Evolutionary conservation across 92 coral and sea anemone species (phyloP).

Genomic region (Porites cylindrica): DNA sequence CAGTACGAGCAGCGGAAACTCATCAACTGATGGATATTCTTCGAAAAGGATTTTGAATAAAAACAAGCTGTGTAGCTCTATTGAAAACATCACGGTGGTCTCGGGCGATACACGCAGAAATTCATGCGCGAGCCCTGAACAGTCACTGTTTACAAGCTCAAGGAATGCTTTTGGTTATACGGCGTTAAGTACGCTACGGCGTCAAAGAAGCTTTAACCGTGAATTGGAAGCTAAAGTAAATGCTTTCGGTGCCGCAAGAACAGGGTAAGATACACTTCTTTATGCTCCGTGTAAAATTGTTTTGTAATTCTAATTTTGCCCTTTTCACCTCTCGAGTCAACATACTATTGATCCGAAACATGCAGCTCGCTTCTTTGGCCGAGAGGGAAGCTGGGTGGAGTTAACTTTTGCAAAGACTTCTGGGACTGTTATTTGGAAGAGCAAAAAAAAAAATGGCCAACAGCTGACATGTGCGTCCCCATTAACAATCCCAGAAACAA

Average conservation of each 20-base stretch:
- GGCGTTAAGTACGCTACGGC: slow-evolving; percentile 88
- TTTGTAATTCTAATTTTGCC: too few species aligned
- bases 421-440: too few species aligned
- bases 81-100: slow-evolving; percentile 75
- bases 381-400: too few species aligned
- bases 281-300: neutral
- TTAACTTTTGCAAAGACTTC: too few species aligned
- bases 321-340: too few species aligned
- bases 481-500: too few species aligned
- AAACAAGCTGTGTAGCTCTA: slow-evolving; percentile 71
- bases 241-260: slow-evolving; percentile 42
- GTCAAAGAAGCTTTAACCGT: slow-evolving; percentile 88
- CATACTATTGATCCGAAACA: too few species aligned
- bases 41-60: slow-evolving; percentile 73
- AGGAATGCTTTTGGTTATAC: slow-evolving; percentile 98
- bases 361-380: too few species aligned
- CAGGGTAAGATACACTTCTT: neutral
- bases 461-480: too few species aligned
- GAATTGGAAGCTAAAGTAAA: slow-evolving; percentile 81
- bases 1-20: slow-evolving; percentile 72
- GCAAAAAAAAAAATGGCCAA: too few species aligned
- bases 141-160: slow-evolving; percentile 70
- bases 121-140: slow-evolving; percentile 72
- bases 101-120: slow-evolving; percentile 84
- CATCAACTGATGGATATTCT: slow-evolving; percentile 44